Evolutionary conservation across 2,888 invertebrate genomes (phyloP).

Genomic region (Horisme vitalbata): DNA sequence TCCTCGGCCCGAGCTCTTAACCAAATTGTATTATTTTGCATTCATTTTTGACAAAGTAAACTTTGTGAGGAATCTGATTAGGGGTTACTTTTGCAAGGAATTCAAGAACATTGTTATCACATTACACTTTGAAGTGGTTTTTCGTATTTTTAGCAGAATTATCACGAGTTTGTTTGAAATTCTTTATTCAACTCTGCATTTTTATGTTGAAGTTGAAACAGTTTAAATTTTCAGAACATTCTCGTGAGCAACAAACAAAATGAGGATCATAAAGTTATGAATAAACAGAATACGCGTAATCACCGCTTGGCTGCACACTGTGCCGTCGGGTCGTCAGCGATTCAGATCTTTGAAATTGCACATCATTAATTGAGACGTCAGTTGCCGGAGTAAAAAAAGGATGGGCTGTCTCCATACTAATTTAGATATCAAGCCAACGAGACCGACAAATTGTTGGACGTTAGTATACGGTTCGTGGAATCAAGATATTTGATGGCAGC

Average conservation of each 20-base stretch:
- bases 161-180: no score
- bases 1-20: conserved; percentile 56
- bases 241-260: conserved; percentile 1
- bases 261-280: conserved; percentile 28
- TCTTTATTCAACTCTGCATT: neutral
- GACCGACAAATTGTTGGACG: conserved; percentile 73
- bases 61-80: conserved; percentile 49
- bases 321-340: conserved; percentile 42
- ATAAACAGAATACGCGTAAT: conserved; percentile 33
- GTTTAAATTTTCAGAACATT: no score
- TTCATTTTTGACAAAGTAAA: conserved; percentile 76
- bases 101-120: conserved; percentile 25
- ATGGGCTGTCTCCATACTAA: conserved; percentile 73
- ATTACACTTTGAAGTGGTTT: neutral
- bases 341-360: conserved; percentile 73
- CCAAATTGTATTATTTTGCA: conserved; percentile 82
- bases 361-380: conserved; percentile 76
- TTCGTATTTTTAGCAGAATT: no score
- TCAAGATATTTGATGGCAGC: conserved; percentile 41
- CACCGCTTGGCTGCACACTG: conserved; percentile 32
- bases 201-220: neutral
- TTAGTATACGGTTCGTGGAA: conserved; percentile 68
- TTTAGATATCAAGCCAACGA: conserved; percentile 76
- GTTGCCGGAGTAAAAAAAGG: conserved; percentile 57
- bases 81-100: conserved; percentile 37